Evolutionary conservation across 2,113 vertebrate species (phyloP).

Genomic region (Chionodraco myersi): DNA sequence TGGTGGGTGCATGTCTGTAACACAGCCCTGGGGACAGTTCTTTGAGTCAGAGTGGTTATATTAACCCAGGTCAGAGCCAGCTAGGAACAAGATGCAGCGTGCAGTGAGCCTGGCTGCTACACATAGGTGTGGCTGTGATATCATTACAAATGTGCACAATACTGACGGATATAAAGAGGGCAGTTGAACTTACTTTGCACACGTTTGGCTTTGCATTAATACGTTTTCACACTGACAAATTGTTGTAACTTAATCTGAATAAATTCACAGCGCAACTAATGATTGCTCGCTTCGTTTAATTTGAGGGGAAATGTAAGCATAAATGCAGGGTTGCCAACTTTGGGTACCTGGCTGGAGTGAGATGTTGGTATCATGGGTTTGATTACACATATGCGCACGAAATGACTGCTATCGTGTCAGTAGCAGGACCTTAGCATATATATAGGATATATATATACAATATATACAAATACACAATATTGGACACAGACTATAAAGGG

Average conservation of each 20-base stretch:
- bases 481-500: too few species aligned
- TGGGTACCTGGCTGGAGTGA: too few species aligned
- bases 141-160: not conserved
- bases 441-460: too few species aligned
- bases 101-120: not conserved
- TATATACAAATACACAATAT: too few species aligned
- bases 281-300: not conserved
- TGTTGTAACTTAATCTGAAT: not conserved
- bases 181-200: not conserved
- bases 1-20: slow-evolving; percentile 82
- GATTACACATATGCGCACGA: too few species aligned
- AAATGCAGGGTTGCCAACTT: too few species aligned
- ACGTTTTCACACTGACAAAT: too few species aligned
- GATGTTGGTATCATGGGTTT: too few species aligned
- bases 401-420: too few species aligned
- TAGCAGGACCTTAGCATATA: too few species aligned
- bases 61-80: not conserved
- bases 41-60: not conserved
- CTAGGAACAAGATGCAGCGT: not conserved
- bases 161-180: not conserved
- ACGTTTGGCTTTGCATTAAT: not conserved
- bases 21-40: slow-evolving; percentile 25
- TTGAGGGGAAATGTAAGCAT: not conserved
- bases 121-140: not conserved
- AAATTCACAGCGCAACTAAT: not conserved